phyloP scores from a whole-genome alignment of 2,888 invertebrate species.

The Dorcus hopei region DNA sequence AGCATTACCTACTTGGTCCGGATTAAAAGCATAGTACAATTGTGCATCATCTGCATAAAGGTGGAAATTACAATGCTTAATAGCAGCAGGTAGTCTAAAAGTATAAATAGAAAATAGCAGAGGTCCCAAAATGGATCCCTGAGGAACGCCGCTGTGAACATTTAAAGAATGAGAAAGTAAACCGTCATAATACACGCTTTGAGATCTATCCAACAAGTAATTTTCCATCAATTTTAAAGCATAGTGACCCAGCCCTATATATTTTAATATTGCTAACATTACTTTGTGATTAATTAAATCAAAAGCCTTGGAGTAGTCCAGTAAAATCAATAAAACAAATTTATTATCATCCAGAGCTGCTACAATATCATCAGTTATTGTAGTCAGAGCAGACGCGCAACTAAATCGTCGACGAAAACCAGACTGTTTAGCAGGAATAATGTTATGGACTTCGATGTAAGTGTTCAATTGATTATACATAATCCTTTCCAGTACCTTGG shows the following conservation, averaged over 20 bases:
- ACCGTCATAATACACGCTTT: too few relatives aligned
- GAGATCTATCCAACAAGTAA: too few relatives aligned
- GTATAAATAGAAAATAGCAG: too few relatives aligned
- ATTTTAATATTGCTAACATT: neutral
- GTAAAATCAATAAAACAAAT: neutral
- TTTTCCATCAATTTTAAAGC: neutral
- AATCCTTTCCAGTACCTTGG: neutral
- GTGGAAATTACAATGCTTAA: neutral
- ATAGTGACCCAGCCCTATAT: neutral
- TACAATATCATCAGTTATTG: constrained; percentile 8
- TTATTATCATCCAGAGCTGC: constrained; percentile 3
- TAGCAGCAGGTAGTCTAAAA: neutral
- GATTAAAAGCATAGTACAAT: neutral
- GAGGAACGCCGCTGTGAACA: neutral
- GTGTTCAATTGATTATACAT: neutral
- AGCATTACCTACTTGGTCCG: neutral
- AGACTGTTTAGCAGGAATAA: neutral
- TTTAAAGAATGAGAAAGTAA: too few relatives aligned
- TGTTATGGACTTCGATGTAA: neutral
- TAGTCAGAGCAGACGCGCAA: constrained; percentile 1
- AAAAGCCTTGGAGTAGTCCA: constrained; percentile 5
- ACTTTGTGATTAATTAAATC: constrained; percentile 5
- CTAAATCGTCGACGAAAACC: neutral
- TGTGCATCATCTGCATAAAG: constrained; percentile 4
- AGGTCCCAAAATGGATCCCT: neutral